A percentile compares a stretch with the other conserved stretches of the same genome.
Conservation (phyloP, 2,888 invertebrate species). For the Conistra vaccinii region DNA sequence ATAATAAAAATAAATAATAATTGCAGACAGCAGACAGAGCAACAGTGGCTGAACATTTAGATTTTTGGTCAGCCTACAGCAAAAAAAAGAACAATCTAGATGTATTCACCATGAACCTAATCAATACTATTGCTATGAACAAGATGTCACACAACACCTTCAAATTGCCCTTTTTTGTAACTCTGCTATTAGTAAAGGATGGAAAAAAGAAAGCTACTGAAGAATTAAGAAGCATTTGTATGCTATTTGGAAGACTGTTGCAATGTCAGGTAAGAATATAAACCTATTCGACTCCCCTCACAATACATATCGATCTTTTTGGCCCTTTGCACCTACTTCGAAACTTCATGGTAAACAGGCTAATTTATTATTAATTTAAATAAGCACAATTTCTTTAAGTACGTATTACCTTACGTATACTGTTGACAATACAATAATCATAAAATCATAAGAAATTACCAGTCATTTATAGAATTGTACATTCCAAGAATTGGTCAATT, state of each 20-base stretch:
- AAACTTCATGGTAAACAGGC: neutral
- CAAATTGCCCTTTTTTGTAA: constrained; percentile 29
- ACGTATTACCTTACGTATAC: too few species aligned
- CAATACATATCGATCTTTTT: too few species aligned
- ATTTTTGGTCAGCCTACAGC: constrained; percentile 7
- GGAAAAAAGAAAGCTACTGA: constrained; percentile 25
- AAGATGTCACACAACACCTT: constrained; percentile 15
- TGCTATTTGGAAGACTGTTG: constrained; percentile 33
- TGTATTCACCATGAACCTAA: constrained; percentile 2
- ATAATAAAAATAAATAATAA: too few species aligned
- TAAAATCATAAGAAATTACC: too few species aligned
- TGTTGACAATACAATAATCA: too few species aligned
- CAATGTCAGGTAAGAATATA: constrained; percentile 28
- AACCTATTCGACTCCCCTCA: too few species aligned
- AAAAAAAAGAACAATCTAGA: neutral
- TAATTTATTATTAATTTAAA: too few species aligned
- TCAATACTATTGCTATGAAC: constrained; percentile 7
- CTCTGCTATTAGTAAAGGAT: constrained; percentile 39
- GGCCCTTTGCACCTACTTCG: too few species aligned
- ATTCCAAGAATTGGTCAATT: too few species aligned
- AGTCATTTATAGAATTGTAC: too few species aligned
- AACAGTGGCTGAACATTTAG: neutral
- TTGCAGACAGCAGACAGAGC: neutral
- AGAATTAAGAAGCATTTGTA: constrained; percentile 36
- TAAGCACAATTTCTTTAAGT: too few species aligned